Base-by-base conservation (phyloP, 1,140 invertebrate genomes). In the Myzus persicae region DNA sequence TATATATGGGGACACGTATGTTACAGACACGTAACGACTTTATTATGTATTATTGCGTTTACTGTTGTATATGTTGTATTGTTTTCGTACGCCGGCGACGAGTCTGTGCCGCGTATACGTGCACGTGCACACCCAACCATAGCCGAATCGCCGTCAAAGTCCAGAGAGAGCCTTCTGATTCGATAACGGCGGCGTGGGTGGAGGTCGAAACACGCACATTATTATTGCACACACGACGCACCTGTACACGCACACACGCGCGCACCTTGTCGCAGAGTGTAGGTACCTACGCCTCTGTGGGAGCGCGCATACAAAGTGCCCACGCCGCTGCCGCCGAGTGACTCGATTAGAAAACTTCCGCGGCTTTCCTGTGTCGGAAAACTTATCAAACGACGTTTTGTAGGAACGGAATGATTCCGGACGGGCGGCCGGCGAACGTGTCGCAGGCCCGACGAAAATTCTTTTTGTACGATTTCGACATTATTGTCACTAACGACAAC, bases 331-430 rank as follows among this genome's bases (percentile, higher is more conserved):
- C 38, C 36, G 1, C 9, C 38, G 40, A 14, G 6, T 5, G 87
- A 89, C 46, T 89, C n/a, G 87, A 38, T 89, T 89, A 51, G 20
- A 48, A 89, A 89, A 89, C 44, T 89, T 38, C 38, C 26, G 26
- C 11, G 87, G 51, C 46, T 36, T 48, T 38, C 44, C 1, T 24
- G 8, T 18, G 46, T 51, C 24, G 26, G n/a, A 87, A 87, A 46
- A 46, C 84, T 87, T 87, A 44, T 44, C 31, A 24, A 44, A 48
- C 46, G n/a, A 42, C 24, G 24, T 84, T 38, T 82, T 38, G 36
- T 82, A 1, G 8, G 38, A 42, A 42, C 31, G 11, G 5, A 18
- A n/a, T 1, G 18, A n/a, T n/a, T 76, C n/a, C 5, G 4, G 4
- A n/a, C 36, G 9, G 14, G 11, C 5, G 4, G 59, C 20, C 18